A percentile compares a stretch with the other conserved stretches of the same genome.
Conservation (phyloP, 2,797 vertebrate species). For the Poeciliopsis turneri region DNA sequence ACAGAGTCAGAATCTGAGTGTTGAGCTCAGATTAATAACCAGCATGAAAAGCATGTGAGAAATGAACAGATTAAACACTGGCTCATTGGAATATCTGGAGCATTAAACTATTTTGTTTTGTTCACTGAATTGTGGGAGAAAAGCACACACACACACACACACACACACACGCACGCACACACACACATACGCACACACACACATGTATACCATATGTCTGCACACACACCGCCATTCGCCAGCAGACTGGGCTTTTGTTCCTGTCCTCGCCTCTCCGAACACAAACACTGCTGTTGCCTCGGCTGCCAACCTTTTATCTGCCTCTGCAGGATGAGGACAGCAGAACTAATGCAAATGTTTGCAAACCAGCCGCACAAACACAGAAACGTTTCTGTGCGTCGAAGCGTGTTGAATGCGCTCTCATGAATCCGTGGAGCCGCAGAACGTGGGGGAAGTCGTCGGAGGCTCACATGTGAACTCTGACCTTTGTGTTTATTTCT, state of each 20-base stretch:
- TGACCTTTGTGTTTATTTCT: not conserved
- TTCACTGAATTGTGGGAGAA: conserved; percentile 6
- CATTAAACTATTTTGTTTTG: conserved; percentile 20
- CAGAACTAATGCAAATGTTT: conserved; percentile 30
- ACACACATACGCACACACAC: too few species aligned
- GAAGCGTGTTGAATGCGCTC: not conserved
- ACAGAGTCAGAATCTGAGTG: not conserved
- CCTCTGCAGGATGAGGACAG: conserved; percentile 35
- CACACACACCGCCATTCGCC: not conserved
- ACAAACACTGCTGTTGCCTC: not conserved
- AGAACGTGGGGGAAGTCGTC: not conserved
- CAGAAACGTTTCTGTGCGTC: not conserved
- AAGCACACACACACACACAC: not conserved
- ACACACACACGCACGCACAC: not conserved
- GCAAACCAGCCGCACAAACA: not conserved
- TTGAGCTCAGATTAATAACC: conserved; percentile 4
- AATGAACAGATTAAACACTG: not conserved
- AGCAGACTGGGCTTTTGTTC: not conserved
- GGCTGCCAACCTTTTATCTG: not conserved
- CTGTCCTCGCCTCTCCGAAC: not conserved
- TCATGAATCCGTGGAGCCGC: not conserved
- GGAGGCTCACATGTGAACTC: not conserved
- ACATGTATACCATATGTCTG: too few species aligned
- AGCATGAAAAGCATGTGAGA: not conserved
- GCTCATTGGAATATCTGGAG: conserved; percentile 14